These are phyloP conservation scores for Drosophila gunungcola DNA, from an alignment of 1,140 invertebrate species.

Conservation along the genomic window DNA sequence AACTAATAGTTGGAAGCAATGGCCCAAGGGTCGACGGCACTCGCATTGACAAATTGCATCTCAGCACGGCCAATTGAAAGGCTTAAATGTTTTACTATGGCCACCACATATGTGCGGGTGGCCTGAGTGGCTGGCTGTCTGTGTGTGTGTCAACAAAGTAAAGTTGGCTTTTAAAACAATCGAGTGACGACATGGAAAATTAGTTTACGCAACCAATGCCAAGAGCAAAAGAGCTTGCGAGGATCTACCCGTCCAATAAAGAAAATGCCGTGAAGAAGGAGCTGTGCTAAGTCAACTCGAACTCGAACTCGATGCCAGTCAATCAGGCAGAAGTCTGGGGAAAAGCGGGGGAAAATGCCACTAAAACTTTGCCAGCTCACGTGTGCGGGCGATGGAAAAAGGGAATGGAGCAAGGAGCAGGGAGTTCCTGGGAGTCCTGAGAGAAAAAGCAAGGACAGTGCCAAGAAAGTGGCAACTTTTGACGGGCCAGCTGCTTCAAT, in stretches of 20 bases:
- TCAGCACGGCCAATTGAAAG: constrained; percentile 39
- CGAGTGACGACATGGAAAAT: constrained; percentile 82
- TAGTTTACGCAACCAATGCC: constrained; percentile 79
- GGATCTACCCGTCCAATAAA: constrained; percentile 33
- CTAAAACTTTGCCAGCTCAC: constrained; percentile 76
- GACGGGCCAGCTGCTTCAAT: constrained; percentile 79
- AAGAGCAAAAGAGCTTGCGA: neutral
- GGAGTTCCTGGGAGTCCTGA: constrained; percentile 5
- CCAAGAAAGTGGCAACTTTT: constrained; percentile 76
- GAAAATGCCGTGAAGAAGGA: constrained; percentile 37
- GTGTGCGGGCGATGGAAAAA: constrained; percentile 17
- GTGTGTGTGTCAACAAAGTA: constrained; percentile 51
- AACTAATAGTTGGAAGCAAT: constrained; percentile 39
- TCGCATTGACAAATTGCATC: constrained; percentile 32
- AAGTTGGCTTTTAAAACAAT: constrained; percentile 81
- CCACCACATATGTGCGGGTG: constrained; percentile 16
- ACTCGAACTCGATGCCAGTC: constrained; percentile 80
- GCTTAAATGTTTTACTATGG: constrained; percentile 65
- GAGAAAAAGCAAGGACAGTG: constrained; percentile 42
- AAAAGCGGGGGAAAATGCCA: constrained; percentile 38
- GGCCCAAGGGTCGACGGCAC: constrained; percentile 16
- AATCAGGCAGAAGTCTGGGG: constrained; percentile 70
- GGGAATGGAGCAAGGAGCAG: neutral
- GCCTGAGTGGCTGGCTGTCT: constrained; percentile 14
- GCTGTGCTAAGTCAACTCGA: constrained; percentile 79